A percentile compares a stretch with the other conserved stretches of the same genome.
Evolutionary conservation across 1,140 invertebrate species (phyloP).

Genomic region (Hyles euphorbiae): DNA sequence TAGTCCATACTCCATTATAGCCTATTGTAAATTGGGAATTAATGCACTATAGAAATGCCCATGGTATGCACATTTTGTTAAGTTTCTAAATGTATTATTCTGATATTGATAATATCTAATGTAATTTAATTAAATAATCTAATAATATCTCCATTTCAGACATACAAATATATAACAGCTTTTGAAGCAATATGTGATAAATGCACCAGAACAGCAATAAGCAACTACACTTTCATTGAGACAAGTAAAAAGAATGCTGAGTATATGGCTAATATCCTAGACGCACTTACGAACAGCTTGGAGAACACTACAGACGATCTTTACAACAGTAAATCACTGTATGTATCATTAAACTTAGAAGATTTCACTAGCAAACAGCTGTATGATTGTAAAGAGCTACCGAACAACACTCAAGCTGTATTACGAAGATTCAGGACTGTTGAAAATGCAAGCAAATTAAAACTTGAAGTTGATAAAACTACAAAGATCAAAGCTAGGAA

Average conservation of each 20-base stretch:
- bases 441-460: constrained; percentile 14
- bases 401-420: constrained; percentile 22
- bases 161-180: constrained; percentile 26
- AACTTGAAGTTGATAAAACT: constrained; percentile 6
- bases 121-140: no score
- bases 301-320: constrained; percentile 21
- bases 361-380: constrained; percentile 36
- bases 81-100: no score
- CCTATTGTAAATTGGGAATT: no score
- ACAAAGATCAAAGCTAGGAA: constrained; percentile 20
- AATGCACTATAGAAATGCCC: no score
- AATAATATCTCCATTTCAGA: constrained; percentile 22
- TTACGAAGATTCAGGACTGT: constrained; percentile 30
- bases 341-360: constrained; percentile 35
- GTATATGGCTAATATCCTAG: constrained; percentile 28
- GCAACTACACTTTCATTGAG: constrained; percentile 42
- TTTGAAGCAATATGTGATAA: constrained; percentile 40
- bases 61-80: no score
- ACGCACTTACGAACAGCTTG: constrained; percentile 29
- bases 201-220: constrained; percentile 37
- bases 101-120: no score
- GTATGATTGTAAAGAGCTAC: constrained; percentile 31
- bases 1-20: no score
- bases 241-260: constrained; percentile 31
- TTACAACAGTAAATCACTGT: constrained; percentile 35